phyloP scores from a whole-genome alignment of 1,140 invertebrate species.

The Meloidogyne hapla region DNA sequence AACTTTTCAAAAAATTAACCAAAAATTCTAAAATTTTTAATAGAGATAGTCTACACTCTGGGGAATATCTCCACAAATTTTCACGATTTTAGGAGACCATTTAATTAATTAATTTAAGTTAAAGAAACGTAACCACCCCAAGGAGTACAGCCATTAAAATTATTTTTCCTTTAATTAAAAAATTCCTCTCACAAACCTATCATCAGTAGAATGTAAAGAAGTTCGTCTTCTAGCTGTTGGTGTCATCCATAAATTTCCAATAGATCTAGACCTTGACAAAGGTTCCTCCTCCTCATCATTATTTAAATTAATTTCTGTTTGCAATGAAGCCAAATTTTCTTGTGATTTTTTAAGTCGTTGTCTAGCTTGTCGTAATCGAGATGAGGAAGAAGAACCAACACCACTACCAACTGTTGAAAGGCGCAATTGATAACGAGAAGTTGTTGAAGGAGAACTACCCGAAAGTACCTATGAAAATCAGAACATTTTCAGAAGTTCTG shows the following conservation, averaged over 20 bases:
- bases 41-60: too few relatives aligned
- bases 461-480: not conserved
- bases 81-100: too few relatives aligned
- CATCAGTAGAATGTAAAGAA: conserved; percentile 12
- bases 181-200: conserved; percentile 17
- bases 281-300: conserved; percentile 6
- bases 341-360: conserved; percentile 51
- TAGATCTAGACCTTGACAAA: conserved; percentile 45
- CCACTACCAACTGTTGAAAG: conserved; percentile 10
- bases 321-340: conserved; percentile 39
- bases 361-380: conserved; percentile 37
- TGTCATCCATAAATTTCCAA: conserved; percentile 47
- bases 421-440: conserved; percentile 3
- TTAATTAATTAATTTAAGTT: too few relatives aligned
- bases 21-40: too few relatives aligned
- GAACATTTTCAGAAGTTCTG: not conserved
- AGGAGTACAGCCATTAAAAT: not conserved
- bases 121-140: too few relatives aligned
- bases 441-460: conserved; percentile 23
- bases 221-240: conserved; percentile 22
- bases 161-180: not conserved
- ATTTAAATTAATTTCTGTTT: not conserved
- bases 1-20: too few relatives aligned
- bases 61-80: too few relatives aligned
- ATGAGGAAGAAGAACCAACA: conserved; percentile 24